Evolutionary conservation across 2,888 invertebrate genomes (phyloP).

Genomic region (Chelonus formosanus): DNA sequence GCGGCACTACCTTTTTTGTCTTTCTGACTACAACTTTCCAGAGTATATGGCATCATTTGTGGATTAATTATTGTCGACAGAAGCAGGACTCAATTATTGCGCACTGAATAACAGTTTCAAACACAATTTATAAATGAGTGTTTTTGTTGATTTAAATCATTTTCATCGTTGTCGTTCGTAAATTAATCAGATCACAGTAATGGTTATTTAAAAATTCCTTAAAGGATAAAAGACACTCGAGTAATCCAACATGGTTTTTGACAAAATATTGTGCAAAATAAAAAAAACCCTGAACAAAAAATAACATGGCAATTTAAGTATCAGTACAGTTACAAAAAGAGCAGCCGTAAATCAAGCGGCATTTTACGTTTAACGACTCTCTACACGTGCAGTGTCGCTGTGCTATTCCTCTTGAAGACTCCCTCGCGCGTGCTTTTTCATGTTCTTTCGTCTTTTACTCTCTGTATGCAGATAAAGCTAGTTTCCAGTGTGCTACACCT

Average conservation of each 20-base stretch:
- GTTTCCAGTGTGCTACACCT: constrained; percentile 43
- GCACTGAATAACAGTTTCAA: too few species aligned
- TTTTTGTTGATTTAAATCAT: too few species aligned
- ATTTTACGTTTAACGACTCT: constrained; percentile 33
- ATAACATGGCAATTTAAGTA: constrained; percentile 22
- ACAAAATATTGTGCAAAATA: too few species aligned
- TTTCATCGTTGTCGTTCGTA: too few species aligned
- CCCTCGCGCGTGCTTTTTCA: constrained; percentile 5
- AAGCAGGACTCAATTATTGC: too few species aligned
- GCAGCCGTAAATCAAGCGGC: constrained; percentile 33
- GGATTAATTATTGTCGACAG: too few species aligned
- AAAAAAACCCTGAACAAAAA: constrained; percentile 5
- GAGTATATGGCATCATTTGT: background rate
- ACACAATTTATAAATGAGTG: too few species aligned
- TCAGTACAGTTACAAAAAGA: constrained; percentile 26
- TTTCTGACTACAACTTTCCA: constrained; percentile 10
- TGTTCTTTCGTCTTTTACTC: background rate
- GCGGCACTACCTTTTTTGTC: constrained; percentile 18
- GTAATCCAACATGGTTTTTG: too few species aligned
- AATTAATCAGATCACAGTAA: too few species aligned
- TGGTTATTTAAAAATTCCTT: too few species aligned
- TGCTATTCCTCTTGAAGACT: constrained; percentile 5
- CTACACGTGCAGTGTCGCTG: constrained; percentile 22
- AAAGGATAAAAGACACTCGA: too few species aligned
- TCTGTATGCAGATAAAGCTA: constrained; percentile 36